Percentiles rank a stretch among this genome's conserved stretches.
Conservation (phyloP, 2,113 vertebrate genomes). For the Cygnus atratus region DNA sequence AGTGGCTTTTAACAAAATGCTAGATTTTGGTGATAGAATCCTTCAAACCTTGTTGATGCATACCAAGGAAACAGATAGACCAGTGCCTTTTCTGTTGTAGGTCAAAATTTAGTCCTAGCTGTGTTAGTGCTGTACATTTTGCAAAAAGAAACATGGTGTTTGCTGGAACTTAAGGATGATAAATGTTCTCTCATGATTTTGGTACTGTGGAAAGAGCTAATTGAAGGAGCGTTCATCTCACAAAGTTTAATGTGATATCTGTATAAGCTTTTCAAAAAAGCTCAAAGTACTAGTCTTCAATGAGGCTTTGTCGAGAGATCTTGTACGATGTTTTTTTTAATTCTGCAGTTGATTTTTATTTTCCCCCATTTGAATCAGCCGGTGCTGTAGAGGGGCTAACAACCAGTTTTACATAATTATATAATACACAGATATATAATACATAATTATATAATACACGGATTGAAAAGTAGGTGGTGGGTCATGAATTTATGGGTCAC, state of each 20-base stretch:
- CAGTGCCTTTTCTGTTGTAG: neutral
- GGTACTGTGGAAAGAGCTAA: neutral
- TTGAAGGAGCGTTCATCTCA: neutral
- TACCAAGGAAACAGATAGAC: neutral
- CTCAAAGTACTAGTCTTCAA: rapidly evolving
- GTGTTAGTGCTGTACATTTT: neutral
- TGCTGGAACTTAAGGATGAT: neutral
- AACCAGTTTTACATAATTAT: neutral
- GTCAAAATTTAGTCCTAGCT: neutral
- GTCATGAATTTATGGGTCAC: neutral
- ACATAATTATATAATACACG: neutral
- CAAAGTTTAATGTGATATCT: neutral
- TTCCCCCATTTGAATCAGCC: neutral
- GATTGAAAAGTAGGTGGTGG: neutral
- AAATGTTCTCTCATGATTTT: neutral
- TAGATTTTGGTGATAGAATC: neutral
- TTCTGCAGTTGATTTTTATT: neutral
- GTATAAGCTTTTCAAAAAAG: neutral
- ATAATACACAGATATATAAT: neutral
- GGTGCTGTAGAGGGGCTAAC: neutral
- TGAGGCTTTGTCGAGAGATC: neutral
- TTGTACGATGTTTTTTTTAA: neutral
- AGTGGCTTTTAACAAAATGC: neutral
- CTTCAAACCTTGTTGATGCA: neutral
- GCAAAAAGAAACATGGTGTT: neutral